Evolutionary conservation across 2,113 vertebrate genomes (phyloP), one percentile per base, ranked within the genome.

Genomic region (Pionites leucogaster): DNA sequence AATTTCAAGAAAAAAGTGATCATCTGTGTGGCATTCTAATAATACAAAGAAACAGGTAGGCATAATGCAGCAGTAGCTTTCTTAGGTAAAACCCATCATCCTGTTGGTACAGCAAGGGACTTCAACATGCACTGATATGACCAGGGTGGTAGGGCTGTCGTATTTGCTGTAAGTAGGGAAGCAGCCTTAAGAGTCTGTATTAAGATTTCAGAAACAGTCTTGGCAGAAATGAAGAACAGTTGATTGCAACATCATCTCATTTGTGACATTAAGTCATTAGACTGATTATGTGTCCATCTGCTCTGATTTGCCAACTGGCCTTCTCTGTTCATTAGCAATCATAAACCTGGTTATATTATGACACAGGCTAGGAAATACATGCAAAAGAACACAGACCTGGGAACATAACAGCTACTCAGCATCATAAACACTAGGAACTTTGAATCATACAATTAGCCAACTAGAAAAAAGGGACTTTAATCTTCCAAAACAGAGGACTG

Each of bases 271-370:
- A 77, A 81, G 68, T 64, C 88, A 81, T 93, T 92, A 86, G 60
- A 49, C 71, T 86, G 88, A 83, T 92, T 70, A 81, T 14, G 31
- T 44, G 60, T 90, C 86, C 90, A 83, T 94, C 95, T 95, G 95
- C 50, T 94, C 53, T 86, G 80, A 86, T 81, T 74, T 88, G 68
- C 64, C 88, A 74, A 88, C 76, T 92, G 59, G 68, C 46, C 55
- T 72, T 52, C 53, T 75, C 33, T 33, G 60, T 50, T 85, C 80
- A 78, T 70, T 33, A 86, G 82, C 46, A 59, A 42, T 9, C 33
- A 18, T 50, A 81, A 92, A 92, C 44, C 25, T 0, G 0, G 64
- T 41, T 50, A 16, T 46, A 31, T 49, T 69, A 33, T 49, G 71
- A 74, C 63, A 76, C 8, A 53, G 83, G 82, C 42, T 57, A 60